Conservation (phyloP, 2,113 vertebrate species). For the Carollia perspicillata region DNA sequence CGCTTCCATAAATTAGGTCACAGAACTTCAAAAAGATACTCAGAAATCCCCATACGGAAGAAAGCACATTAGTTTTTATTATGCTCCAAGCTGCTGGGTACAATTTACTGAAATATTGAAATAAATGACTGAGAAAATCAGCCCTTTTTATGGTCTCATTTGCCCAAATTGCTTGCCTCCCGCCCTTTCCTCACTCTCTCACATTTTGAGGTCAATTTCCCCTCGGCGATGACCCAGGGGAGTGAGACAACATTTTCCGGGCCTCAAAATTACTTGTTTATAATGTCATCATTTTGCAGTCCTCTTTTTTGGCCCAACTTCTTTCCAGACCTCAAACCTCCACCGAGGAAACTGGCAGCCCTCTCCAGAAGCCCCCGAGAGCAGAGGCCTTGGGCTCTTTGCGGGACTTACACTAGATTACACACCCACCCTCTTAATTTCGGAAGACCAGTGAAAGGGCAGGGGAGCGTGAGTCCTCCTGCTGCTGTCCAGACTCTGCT, state of each 20-base stretch:
- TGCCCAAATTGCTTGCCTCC: background rate
- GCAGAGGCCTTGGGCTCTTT: background rate
- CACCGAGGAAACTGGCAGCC: background rate
- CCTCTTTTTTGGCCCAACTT: background rate
- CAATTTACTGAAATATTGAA: background rate
- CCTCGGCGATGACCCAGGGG: constrained; percentile 13
- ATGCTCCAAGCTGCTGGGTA: background rate
- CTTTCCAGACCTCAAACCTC: background rate
- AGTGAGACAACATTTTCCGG: constrained; percentile 46
- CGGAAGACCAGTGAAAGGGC: background rate
- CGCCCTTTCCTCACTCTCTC: background rate
- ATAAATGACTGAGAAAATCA: background rate
- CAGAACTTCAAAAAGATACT: background rate
- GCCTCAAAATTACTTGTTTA: constrained; percentile 33
- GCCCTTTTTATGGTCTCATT: background rate
- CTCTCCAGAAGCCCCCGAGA: too few species aligned
- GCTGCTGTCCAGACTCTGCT: background rate
- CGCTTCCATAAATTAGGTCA: constrained; percentile 14
- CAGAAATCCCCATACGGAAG: background rate
- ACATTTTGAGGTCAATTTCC: background rate
- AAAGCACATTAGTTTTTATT: background rate
- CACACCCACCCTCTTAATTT: background rate
- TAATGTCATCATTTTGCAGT: background rate
- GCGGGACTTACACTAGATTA: accelerated
- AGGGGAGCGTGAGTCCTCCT: background rate